phyloP scores from a whole-genome alignment of 2,888 invertebrate species.

The Bombyx huttoni region DNA sequence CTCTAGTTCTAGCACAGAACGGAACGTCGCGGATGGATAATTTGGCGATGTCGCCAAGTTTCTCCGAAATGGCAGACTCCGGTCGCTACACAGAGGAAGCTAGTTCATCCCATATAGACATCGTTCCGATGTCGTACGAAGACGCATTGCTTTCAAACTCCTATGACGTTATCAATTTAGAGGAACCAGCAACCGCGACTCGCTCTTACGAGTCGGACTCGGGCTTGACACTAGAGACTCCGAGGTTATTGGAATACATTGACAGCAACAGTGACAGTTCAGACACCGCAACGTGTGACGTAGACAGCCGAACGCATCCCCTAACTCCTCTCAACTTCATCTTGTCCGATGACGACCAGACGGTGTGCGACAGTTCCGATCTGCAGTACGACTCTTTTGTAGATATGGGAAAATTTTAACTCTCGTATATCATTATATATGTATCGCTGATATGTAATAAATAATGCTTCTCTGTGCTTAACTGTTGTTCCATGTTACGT shows the following conservation, averaged over 20 bases:
- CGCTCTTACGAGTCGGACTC: constrained; percentile 17
- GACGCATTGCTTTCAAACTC: constrained; percentile 57
- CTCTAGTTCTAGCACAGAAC: constrained; percentile 28
- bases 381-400: constrained; percentile 66
- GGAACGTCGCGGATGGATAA: constrained; percentile 30
- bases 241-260: constrained; percentile 41
- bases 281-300: constrained; percentile 51
- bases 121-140: constrained; percentile 31
- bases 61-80: constrained; percentile 52
- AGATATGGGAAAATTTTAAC: constrained; percentile 66
- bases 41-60: constrained; percentile 35
- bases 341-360: constrained; percentile 29
- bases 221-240: constrained; percentile 13
- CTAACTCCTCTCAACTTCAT: constrained; percentile 19
- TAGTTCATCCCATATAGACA: constrained; percentile 43
- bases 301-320: constrained; percentile 20
- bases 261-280: constrained; percentile 53
- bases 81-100: constrained; percentile 59
- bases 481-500: constrained; percentile 13
- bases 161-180: constrained; percentile 40
- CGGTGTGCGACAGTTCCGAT: constrained; percentile 46
- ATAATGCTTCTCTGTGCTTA: constrained; percentile 35
- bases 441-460: constrained; percentile 17
- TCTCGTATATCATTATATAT: not conserved
- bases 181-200: constrained; percentile 23